Percentiles rank a stretch among this genome's conserved stretches.
Evolutionary conservation across 2,888 invertebrate genomes (phyloP).

Genomic region (Neoitamus cyanurus): DNA sequence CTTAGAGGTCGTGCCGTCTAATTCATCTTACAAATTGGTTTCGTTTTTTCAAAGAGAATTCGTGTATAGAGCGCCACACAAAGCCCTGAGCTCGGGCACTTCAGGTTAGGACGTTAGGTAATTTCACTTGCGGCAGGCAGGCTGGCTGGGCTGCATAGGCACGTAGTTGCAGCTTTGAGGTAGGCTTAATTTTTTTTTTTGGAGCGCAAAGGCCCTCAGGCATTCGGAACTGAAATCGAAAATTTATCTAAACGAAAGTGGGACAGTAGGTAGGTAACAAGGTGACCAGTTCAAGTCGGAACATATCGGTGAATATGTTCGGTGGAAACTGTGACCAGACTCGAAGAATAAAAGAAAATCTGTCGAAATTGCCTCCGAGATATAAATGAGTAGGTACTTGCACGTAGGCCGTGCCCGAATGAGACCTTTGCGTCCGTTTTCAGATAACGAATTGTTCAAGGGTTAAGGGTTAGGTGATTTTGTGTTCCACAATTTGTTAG

Average conservation of each 20-base stretch:
- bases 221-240: neutral
- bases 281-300: neutral
- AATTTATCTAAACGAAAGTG: neutral
- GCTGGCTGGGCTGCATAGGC: neutral
- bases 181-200: neutral
- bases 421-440: neutral
- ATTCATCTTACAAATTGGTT: neutral
- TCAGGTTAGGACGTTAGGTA: neutral
- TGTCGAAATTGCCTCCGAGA: neutral
- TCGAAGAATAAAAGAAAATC: neutral
- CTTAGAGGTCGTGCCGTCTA: neutral
- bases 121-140: neutral
- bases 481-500: neutral
- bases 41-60: neutral
- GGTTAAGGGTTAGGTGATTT: neutral
- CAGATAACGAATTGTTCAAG: neutral
- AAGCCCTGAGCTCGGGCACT: neutral
- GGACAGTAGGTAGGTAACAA: neutral
- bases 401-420: neutral
- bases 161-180: neutral
- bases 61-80: neutral
- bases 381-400: neutral
- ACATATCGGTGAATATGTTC: neutral
- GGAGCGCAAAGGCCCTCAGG: neutral
- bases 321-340: neutral